Conservation (phyloP, 2,888 invertebrate genomes). For the Yponomeuta plumbellus region DNA sequence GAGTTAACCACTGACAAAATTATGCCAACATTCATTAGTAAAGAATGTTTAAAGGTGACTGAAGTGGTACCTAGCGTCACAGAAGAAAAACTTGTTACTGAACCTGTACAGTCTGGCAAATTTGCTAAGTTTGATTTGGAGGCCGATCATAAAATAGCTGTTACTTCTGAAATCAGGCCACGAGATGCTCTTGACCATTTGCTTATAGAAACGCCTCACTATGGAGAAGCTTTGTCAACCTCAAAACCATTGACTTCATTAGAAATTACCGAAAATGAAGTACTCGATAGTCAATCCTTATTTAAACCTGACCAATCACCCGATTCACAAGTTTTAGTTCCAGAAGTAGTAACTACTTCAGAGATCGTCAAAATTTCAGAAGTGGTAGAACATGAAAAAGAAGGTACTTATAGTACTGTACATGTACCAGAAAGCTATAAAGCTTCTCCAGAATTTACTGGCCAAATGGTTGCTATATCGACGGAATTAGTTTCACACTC, state of each 20-base stretch:
- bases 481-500: slow-evolving; percentile 65
- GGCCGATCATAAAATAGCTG: slow-evolving; percentile 68
- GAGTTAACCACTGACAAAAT: slow-evolving; percentile 74
- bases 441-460: slow-evolving; percentile 60
- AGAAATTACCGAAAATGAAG: slow-evolving; percentile 55
- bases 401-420: slow-evolving; percentile 37
- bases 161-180: slow-evolving; percentile 63
- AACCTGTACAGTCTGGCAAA: slow-evolving; percentile 48
- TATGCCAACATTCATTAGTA: slow-evolving; percentile 70
- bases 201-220: slow-evolving; percentile 34
- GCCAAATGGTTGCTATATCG: slow-evolving; percentile 69
- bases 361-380: slow-evolving; percentile 51
- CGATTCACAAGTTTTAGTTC: slow-evolving; percentile 41
- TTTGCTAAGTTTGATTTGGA: slow-evolving; percentile 73
- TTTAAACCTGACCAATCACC: slow-evolving; percentile 38
- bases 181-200: slow-evolving; percentile 46
- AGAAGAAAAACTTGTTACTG: slow-evolving; percentile 62
- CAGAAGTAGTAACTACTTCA: slow-evolving; percentile 41
- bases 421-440: slow-evolving; percentile 35
- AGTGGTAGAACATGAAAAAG: slow-evolving; percentile 56
- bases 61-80: slow-evolving; percentile 68
- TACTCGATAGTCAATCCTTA: slow-evolving; percentile 59
- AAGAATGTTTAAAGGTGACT: slow-evolving; percentile 78
- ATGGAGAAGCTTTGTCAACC: slow-evolving; percentile 52
- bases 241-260: slow-evolving; percentile 46